Base-by-base conservation (phyloP, 2,888 invertebrate species). In the Phyto melanocephala region DNA sequence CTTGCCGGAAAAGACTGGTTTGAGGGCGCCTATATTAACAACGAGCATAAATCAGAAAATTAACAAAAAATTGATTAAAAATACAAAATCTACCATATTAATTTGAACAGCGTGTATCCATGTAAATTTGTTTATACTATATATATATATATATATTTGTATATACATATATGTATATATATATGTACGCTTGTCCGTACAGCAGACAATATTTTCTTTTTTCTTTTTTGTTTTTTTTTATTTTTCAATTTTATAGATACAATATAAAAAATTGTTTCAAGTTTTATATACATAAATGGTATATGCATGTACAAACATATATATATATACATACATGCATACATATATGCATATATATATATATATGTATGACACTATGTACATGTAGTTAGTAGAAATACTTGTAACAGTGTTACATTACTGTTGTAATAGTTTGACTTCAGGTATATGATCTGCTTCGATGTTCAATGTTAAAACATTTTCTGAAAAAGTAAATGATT, bases 401-500 rank as follows among this genome's bases (percentile, higher is more conserved):
- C n/a, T n/a, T n/a, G n/a, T n/a, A n/a, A n/a, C n/a, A n/a, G n/a
- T 8, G 10, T 47, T 37, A 20, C 22, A 10, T 28, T 60, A n/a
- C 15, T 58, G 33, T 37, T 28, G 47, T 7, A 47, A 13, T 60
- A 22, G 37, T 50, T 56, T 67, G 15, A 70, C 70, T 65, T 54
- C n/a, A 75, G 54, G 56, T 35, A 62, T 42, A 52, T 72, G 72
- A 68, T 84, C 77, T 80, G 84, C 86, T 88, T 87, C 86, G 87
- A 88, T 86, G 87, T 86, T 86, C 87, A 87, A 87, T 88, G 42
- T 72, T 56, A 15, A 17, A 84, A 86, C 86, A 87, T 45, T 47
- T 86, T 85, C 85, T 86, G 88, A 87, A 86, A 87, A 88, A 87
- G 88, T 86, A 87, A 88, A 88, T 35, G 87, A 28, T 28, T 28